phyloP scores from a whole-genome alignment of 2,113 vertebrate genomes.

The Cacatua alba region DNA sequence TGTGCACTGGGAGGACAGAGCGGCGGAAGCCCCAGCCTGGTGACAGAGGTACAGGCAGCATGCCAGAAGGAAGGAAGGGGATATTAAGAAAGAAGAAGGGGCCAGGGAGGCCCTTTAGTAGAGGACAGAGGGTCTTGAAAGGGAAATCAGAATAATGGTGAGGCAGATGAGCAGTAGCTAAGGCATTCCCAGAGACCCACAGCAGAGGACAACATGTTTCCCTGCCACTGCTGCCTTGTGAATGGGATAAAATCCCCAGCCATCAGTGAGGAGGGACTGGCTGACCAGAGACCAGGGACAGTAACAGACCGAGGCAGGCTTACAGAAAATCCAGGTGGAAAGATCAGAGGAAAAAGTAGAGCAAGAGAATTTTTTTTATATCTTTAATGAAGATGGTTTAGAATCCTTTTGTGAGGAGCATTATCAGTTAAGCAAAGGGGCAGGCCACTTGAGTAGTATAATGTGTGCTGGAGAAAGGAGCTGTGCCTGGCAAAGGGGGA shows the following conservation, averaged over 20 bases:
- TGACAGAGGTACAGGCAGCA: not conserved
- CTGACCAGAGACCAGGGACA: not conserved
- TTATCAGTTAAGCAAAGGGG: not conserved
- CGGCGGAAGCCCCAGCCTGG: not conserved
- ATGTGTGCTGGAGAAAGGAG: not conserved
- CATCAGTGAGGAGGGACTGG: not conserved
- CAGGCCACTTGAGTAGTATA: not conserved
- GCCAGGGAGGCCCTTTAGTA: not conserved
- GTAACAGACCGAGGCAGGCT: not conserved
- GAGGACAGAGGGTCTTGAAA: not conserved
- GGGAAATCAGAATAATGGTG: not conserved
- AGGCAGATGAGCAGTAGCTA: not conserved
- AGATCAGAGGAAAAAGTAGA: not conserved
- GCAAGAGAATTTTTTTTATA: not conserved
- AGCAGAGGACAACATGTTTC: not conserved
- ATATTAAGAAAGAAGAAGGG: not conserved
- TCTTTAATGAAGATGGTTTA: not conserved
- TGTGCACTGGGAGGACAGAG: not conserved
- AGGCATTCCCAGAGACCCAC: rapidly evolving
- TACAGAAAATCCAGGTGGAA: not conserved
- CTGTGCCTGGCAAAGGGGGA: not conserved
- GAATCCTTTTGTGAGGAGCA: not conserved
- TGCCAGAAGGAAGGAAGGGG: not conserved
- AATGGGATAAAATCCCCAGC: not conserved
- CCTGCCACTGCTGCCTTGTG: not conserved